A percentile compares a stretch with the other conserved stretches of the same genome.
Evolutionary conservation across 2,888 invertebrate species (phyloP).

Genomic region (Rotaria sp.): DNA sequence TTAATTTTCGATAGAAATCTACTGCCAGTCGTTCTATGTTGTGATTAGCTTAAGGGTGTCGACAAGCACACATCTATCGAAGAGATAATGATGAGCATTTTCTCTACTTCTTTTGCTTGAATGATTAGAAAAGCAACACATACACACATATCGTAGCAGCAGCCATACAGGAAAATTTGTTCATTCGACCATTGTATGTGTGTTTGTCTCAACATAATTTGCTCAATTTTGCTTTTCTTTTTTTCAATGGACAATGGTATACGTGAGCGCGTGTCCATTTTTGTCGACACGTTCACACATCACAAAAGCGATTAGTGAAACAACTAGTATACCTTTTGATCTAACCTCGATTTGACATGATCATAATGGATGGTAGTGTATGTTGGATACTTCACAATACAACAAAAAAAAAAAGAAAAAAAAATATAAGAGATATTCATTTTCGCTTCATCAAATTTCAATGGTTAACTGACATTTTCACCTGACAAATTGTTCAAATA

Average conservation of each 20-base stretch:
- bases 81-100: slow-evolving; percentile 18
- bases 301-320: slow-evolving; percentile 6
- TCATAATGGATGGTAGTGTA: slow-evolving; percentile 19
- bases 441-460: slow-evolving; percentile 22
- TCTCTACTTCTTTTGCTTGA: not conserved
- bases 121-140: not conserved
- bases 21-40: not conserved
- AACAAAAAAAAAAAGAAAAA: not conserved
- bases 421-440: not conserved
- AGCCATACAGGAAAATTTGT: not conserved
- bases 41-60: slow-evolving; percentile 15
- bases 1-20: slow-evolving; percentile 15
- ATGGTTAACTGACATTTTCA: slow-evolving; percentile 22
- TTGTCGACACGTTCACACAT: slow-evolving; percentile 9
- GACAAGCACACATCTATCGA: not conserved
- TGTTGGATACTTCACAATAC: slow-evolving; percentile 12
- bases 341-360: slow-evolving; percentile 19
- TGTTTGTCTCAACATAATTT: not conserved
- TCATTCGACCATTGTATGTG: not conserved
- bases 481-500: slow-evolving; percentile 19
- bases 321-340: slow-evolving; percentile 24
- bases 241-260: not conserved
- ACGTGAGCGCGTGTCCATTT: slow-evolving; percentile 14
- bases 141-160: not conserved
- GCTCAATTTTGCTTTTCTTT: not conserved